Evolutionary conservation across 2,797 vertebrate genomes (phyloP).

Genomic region (Aselliscus stoliczkanus): DNA sequence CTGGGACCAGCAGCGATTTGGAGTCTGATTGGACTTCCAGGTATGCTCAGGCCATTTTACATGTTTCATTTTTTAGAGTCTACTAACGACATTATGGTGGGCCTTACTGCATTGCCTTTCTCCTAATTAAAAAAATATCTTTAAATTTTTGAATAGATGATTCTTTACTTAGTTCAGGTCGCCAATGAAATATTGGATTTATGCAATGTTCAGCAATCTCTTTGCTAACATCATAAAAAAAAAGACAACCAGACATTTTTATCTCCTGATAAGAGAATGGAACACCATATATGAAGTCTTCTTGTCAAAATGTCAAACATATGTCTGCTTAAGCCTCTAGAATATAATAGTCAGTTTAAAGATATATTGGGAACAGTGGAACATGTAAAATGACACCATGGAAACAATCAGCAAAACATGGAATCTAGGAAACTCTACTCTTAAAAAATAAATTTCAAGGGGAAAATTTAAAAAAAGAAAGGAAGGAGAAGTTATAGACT

Average conservation of each 20-base stretch:
- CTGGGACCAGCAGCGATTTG: background rate
- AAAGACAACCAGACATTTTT: background rate
- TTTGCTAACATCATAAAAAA: background rate
- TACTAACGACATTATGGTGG: background rate
- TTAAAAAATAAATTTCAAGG: background rate
- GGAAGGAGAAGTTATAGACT: background rate
- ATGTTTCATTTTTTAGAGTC: background rate
- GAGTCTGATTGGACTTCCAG: background rate
- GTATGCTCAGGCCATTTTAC: background rate
- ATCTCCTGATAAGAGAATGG: background rate
- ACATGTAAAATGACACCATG: slow-evolving; percentile 23
- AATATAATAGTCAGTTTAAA: background rate
- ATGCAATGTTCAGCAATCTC: background rate
- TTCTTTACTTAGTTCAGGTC: background rate
- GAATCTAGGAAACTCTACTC: background rate
- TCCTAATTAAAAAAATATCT: background rate
- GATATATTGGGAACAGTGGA: background rate
- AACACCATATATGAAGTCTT: background rate
- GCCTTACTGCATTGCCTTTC: background rate
- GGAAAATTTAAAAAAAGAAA: background rate
- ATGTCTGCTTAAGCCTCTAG: background rate
- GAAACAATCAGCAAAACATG: background rate
- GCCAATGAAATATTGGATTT: background rate
- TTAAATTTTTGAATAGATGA: background rate
- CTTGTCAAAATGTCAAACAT: background rate